A percentile compares a stretch with the other conserved stretches of the same genome.
Evolutionary conservation across 2,113 vertebrate genomes (phyloP).

Genomic region (Bujurquina vittata): DNA sequence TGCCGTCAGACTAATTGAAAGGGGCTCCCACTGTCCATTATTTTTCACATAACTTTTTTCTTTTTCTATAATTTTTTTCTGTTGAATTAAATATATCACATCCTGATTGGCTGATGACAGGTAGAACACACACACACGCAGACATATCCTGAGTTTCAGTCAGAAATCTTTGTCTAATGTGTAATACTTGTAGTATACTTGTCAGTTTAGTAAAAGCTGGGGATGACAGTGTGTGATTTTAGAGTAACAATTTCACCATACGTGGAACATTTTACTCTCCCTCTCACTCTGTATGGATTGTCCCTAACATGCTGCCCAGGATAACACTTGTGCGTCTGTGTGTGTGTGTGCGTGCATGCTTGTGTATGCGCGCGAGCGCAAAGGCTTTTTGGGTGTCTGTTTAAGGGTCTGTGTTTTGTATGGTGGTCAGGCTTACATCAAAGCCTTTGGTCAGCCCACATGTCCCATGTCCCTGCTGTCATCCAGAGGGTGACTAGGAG

Average conservation of each 20-base stretch:
- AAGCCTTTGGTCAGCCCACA: conserved; percentile 61
- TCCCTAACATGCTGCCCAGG: conserved; percentile 9
- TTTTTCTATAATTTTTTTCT: neutral
- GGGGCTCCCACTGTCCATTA: too few species aligned
- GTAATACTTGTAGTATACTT: too few species aligned
- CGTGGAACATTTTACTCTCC: neutral
- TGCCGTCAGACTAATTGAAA: too few species aligned
- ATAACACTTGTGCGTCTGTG: neutral
- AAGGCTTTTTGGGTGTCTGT: conserved; percentile 29
- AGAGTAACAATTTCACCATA: conserved; percentile 47
- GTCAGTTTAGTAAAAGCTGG: conserved; percentile 36
- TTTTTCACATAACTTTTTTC: too few species aligned
- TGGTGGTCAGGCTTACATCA: conserved; percentile 57
- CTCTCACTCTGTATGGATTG: conserved; percentile 11
- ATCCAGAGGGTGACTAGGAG: conserved; percentile 52
- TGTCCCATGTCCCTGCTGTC: conserved; percentile 65
- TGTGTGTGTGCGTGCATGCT: too few species aligned
- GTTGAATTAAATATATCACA: neutral
- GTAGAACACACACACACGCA: neutral
- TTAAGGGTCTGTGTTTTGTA: conserved; percentile 59
- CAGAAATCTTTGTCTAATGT: conserved; percentile 49
- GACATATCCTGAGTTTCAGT: conserved; percentile 13
- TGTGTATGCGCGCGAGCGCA: conserved; percentile 1
- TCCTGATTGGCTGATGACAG: neutral
- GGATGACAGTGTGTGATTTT: conserved; percentile 16